Evolutionary conservation across 2,797 vertebrate species (phyloP).

Genomic region (Ara ararauna): DNA sequence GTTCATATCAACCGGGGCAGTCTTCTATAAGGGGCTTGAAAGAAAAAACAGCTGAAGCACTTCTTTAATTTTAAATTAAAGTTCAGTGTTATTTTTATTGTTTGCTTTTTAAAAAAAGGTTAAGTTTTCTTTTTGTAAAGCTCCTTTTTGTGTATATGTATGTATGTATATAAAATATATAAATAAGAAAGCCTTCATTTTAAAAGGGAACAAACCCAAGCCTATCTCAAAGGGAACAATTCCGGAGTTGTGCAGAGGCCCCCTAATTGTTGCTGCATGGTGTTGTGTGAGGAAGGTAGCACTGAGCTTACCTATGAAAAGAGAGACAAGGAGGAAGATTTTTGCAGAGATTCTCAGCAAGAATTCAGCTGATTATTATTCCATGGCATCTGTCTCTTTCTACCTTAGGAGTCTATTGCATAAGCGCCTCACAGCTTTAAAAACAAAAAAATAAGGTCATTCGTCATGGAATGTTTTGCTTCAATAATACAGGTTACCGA

Average conservation of each 20-base stretch:
- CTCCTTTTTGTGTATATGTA: too few relatives aligned
- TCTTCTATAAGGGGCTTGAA: background rate
- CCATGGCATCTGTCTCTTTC: slow-evolving; percentile 33
- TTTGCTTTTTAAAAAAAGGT: background rate
- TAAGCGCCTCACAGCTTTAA: slow-evolving; percentile 55
- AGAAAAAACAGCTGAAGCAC: background rate
- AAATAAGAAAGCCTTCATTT: background rate
- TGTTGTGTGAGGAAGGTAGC: background rate
- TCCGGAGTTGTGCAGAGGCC: background rate
- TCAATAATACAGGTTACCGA: slow-evolving; percentile 55
- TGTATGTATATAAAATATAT: background rate
- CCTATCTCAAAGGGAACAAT: background rate
- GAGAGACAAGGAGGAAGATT: background rate
- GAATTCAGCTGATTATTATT: slow-evolving; percentile 60
- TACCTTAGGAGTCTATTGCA: slow-evolving; percentile 63
- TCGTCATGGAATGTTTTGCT: slow-evolving; percentile 61
- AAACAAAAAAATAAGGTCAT: slow-evolving; percentile 70
- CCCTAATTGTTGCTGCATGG: background rate
- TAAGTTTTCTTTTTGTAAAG: background rate
- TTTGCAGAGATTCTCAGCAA: slow-evolving; percentile 23
- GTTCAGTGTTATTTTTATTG: background rate
- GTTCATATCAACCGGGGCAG: background rate
- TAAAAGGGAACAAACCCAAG: background rate
- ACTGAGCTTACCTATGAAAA: background rate
- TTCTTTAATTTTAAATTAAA: background rate